phyloP scores from a whole-genome alignment of 2,797 vertebrate species.

The Gymnopithys bicolor region DNA sequence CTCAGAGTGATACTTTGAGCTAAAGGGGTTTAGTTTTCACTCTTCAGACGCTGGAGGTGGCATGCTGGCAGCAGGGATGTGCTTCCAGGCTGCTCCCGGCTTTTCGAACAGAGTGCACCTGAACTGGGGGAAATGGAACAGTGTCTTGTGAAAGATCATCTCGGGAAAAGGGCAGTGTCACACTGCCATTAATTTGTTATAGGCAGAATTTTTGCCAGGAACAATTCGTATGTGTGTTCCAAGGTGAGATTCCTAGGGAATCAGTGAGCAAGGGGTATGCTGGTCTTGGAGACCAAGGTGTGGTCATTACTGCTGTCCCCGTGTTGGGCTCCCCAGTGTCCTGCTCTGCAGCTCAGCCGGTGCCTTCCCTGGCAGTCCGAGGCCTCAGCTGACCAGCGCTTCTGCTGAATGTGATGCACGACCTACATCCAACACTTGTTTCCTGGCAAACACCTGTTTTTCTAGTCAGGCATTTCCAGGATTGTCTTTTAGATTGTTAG shows the following conservation, averaged over 20 bases:
- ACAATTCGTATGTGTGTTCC: background rate
- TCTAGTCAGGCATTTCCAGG: background rate
- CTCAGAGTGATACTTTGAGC: background rate
- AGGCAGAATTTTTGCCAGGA: background rate
- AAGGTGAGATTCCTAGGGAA: background rate
- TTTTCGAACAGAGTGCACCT: background rate
- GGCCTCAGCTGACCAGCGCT: background rate
- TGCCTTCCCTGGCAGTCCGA: background rate
- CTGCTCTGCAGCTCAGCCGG: background rate
- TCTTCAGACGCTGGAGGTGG: background rate
- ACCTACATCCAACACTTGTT: background rate
- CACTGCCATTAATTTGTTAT: background rate
- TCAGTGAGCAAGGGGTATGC: background rate
- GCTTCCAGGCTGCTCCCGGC: background rate
- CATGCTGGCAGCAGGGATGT: background rate
- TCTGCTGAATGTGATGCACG: fast-evolving
- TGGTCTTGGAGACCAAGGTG: background rate
- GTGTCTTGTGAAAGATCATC: background rate
- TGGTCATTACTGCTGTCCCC: background rate
- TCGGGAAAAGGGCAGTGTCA: background rate
- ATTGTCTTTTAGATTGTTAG: background rate
- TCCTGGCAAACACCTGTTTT: background rate
- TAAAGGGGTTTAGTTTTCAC: background rate
- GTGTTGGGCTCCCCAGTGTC: background rate
- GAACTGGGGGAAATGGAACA: background rate